Conservation (phyloP, 2,113 vertebrate genomes). For the Nothobranchius furzeri region DNA sequence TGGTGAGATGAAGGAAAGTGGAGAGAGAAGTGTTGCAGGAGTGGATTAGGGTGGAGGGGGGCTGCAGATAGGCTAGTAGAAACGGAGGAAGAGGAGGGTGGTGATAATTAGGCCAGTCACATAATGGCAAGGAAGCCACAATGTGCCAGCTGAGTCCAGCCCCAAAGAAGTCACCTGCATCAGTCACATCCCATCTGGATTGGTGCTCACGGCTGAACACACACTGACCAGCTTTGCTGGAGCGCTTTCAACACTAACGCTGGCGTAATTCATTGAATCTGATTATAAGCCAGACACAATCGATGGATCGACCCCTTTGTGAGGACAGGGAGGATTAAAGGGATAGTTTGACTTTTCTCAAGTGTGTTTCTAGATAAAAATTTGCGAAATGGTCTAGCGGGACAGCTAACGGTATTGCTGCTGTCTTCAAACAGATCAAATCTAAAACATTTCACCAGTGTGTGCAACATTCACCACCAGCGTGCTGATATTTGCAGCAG, state of each 20-base stretch:
- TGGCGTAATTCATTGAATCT: slow-evolving; percentile 33
- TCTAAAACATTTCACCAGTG: too few species aligned
- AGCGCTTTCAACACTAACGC: slow-evolving; percentile 32
- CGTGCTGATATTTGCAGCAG: too few species aligned
- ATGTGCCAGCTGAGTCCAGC: slow-evolving; percentile 72
- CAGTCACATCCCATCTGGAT: slow-evolving; percentile 66
- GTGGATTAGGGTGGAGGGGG: slow-evolving; percentile 65
- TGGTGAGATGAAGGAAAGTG: slow-evolving; percentile 57
- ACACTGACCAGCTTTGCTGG: slow-evolving; percentile 46
- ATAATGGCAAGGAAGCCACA: slow-evolving; percentile 68
- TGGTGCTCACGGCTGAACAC: slow-evolving; percentile 14
- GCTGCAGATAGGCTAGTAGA: slow-evolving; percentile 43
- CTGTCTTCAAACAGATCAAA: too few species aligned
- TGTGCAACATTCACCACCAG: too few species aligned
- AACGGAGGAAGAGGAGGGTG: neutral
- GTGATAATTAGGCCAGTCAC: slow-evolving; percentile 76
- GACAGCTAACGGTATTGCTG: too few species aligned
- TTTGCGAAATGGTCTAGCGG: too few species aligned
- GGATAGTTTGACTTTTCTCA: neutral
- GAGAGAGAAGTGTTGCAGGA: slow-evolving; percentile 58
- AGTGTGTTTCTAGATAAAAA: too few species aligned
- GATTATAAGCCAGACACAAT: slow-evolving; percentile 46
- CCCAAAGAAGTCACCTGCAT: slow-evolving; percentile 58
- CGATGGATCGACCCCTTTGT: slow-evolving; percentile 34
- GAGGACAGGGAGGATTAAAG: neutral